Evolutionary conservation across 2,113 vertebrate genomes (phyloP), one percentile per base, ranked within the genome.

Genomic region (Hystrix cristata): DNA sequence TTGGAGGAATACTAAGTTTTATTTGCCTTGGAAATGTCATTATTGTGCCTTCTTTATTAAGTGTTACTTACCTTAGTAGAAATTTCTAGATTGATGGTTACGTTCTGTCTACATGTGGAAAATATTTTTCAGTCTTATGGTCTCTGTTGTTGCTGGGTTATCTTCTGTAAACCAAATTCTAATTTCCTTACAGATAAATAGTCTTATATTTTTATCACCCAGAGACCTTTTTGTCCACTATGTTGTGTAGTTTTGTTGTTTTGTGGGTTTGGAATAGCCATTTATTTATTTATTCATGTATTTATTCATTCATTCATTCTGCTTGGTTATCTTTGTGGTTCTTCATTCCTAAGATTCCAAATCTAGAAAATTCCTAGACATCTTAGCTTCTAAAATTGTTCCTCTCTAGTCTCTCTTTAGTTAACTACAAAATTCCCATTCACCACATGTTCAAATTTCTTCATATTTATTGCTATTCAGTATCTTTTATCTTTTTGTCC

Each of bases 41-140:
- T 78, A 74, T 90, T 71, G 93, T 87, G 2, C 31, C 27, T 94
- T 96, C 43, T 46, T 74, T 94, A 55, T 90, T 95, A 90, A 69
- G 16, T 95, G 3, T 69, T 91, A 1, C 80, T 92, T 94, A 53
- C n/a, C 27, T 60, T 4, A 3, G 6, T 84, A 83, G 57, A 95
- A 51, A 92, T 90, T 79, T 89, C 19, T 69, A 84, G 18, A 31
- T 12, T 43, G 57, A 87, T n/a, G 86, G 29, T 95, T 88, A 53
- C 10, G 13, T 85, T 93, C 51, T 92, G 34, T 87, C 76, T 92
- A 23, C 0, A 27, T n/a, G 71, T 90, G 62, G 60, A 90, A 92
- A 25, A 65, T 84, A 38, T 29, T 81, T 64, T 51, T 3, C 25
- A 80, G 7, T 72, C 23, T 86, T 88, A 23, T 14, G 19, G 2